Conservation (phyloP, 2,113 vertebrate genomes). For the Aix galericulata region DNA sequence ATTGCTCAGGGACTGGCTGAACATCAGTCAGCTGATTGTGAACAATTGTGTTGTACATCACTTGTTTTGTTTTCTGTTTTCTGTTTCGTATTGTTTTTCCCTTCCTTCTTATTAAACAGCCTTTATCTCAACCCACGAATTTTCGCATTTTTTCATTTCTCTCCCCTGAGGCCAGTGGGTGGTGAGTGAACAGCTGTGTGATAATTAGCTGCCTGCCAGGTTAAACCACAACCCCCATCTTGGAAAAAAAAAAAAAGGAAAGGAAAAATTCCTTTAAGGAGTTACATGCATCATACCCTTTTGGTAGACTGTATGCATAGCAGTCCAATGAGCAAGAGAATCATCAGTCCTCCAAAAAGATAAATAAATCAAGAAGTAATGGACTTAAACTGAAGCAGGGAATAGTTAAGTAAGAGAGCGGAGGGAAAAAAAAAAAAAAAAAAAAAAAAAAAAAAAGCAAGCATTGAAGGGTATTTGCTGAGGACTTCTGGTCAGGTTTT, state of each 20-base stretch:
- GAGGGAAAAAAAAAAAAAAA: neutral
- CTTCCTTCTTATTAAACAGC: neutral
- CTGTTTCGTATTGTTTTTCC: neutral
- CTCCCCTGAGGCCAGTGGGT: neutral
- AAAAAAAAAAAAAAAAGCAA: neutral
- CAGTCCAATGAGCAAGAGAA: neutral
- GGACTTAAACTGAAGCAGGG: neutral
- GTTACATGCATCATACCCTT: neutral
- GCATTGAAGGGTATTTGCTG: neutral
- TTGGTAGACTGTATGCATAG: neutral
- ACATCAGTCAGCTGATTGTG: neutral
- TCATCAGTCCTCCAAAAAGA: neutral
- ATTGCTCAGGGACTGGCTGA: neutral
- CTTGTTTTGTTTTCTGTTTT: neutral
- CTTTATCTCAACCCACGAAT: neutral
- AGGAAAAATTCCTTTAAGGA: neutral
- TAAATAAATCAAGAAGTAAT: neutral
- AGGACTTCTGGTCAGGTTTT: neutral
- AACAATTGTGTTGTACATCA: neutral
- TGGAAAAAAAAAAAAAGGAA: neutral
- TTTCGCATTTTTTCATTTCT: neutral
- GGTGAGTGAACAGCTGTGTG: neutral
- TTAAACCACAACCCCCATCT: neutral
- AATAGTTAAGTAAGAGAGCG: neutral
- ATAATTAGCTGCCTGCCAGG: neutral